phyloP scores from a whole-genome alignment of 2,888 invertebrate genomes.

The Tuta absoluta region DNA sequence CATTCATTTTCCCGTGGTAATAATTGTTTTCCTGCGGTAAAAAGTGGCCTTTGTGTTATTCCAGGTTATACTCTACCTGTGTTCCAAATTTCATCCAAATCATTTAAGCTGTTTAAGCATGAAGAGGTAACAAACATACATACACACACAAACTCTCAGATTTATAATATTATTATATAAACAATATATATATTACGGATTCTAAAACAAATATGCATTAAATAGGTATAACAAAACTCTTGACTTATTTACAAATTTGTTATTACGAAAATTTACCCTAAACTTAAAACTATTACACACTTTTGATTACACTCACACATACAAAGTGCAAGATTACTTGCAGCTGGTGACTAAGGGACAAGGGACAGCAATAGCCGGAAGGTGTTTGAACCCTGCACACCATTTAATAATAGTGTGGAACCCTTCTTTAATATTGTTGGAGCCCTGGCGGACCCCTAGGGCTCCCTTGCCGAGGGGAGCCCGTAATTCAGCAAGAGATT shows the following conservation, averaged over 20 bases:
- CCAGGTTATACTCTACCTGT: no score
- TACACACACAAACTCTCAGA: no score
- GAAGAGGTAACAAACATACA: no score
- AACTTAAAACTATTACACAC: slow-evolving; percentile 12
- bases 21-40: no score
- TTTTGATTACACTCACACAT: slow-evolving; percentile 15
- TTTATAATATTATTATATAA: no score
- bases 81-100: no score
- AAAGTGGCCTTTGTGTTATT: no score
- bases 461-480: slow-evolving; percentile 53
- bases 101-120: no score
- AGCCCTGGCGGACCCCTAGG: slow-evolving; percentile 59
- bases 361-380: slow-evolving; percentile 49
- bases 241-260: neutral
- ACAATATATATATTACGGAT: no score
- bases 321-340: slow-evolving; percentile 19
- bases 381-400: slow-evolving; percentile 59
- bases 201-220: no score
- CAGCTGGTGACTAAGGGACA: slow-evolving; percentile 44
- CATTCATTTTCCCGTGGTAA: no score
- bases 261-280: neutral
- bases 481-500: slow-evolving; percentile 56
- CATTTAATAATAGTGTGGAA: slow-evolving; percentile 68
- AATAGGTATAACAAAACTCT: no score
- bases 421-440: slow-evolving; percentile 74